Evolutionary conservation across 1,140 invertebrate genomes (phyloP).

Genomic region (Bombus haemorrhoidalis): DNA sequence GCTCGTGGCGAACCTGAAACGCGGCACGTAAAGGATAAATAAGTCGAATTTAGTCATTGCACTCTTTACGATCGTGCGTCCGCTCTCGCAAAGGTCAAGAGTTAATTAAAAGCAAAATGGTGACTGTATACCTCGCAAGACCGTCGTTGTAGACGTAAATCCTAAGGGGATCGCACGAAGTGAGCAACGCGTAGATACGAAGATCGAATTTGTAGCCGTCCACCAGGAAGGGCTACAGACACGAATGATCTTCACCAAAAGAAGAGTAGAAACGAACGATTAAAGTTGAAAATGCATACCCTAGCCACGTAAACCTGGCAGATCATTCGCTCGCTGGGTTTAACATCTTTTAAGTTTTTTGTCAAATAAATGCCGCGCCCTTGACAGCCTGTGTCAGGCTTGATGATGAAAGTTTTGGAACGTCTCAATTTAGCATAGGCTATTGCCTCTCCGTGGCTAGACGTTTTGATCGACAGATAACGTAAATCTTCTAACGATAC

Average conservation of each 20-base stretch:
- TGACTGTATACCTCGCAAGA: slow-evolving; percentile 86
- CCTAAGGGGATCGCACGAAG: slow-evolving; percentile 95
- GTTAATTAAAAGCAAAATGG: too few relatives aligned
- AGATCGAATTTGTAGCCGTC: slow-evolving; percentile 99
- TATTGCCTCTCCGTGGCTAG: slow-evolving; percentile 85
- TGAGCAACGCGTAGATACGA: slow-evolving; percentile 96
- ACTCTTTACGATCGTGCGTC: too few relatives aligned
- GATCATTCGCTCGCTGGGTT: slow-evolving; percentile 90
- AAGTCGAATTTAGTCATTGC: not conserved
- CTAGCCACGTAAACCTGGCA: slow-evolving; percentile 90
- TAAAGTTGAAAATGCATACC: slow-evolving; percentile 74
- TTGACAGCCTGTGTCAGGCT: slow-evolving; percentile 94
- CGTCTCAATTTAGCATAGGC: slow-evolving; percentile 86
- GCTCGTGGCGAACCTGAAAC: slow-evolving; percentile 91
- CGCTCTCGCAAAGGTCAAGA: not conserved
- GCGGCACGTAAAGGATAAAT: too few relatives aligned
- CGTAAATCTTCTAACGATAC: not conserved
- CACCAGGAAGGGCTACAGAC: slow-evolving; percentile 90
- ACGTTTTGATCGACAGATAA: slow-evolving; percentile 27
- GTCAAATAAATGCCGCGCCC: slow-evolving; percentile 94
- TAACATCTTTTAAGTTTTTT: slow-evolving; percentile 90
- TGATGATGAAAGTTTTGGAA: slow-evolving; percentile 93
- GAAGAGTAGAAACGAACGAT: slow-evolving; percentile 10
- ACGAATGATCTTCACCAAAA: slow-evolving; percentile 31
- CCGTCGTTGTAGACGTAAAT: slow-evolving; percentile 98